These are phyloP conservation scores for Coreoperca whiteheadi DNA, from an alignment of 2,113 vertebrate genomes.

Conservation along the genomic window DNA sequence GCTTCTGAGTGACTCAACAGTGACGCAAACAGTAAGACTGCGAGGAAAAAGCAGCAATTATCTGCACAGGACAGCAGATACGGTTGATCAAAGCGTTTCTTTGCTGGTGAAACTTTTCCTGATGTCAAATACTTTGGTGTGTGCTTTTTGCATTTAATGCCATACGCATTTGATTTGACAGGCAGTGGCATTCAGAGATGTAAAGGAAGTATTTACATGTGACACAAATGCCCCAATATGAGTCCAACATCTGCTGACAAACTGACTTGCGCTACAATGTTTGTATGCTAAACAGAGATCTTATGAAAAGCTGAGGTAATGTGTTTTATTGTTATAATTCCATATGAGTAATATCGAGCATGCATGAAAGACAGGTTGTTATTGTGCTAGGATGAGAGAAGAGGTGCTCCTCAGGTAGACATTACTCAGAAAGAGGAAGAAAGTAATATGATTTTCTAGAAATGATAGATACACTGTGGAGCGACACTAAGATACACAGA, in stretches of 20 bases:
- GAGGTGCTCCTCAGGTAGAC: conserved; percentile 44
- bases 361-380: conserved; percentile 43
- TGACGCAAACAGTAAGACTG: conserved; percentile 32
- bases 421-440: conserved; percentile 43
- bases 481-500: not conserved
- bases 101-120: conserved; percentile 17
- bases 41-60: conserved; percentile 21
- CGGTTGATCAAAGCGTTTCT: conserved; percentile 33
- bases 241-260: conserved; percentile 34
- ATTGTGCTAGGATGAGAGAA: conserved; percentile 20
- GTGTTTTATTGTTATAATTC: conserved; percentile 48
- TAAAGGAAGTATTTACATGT: conserved; percentile 18
- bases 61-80: conserved; percentile 4
- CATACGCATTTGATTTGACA: no score
- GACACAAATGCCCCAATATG: conserved; percentile 17
- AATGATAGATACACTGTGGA: not conserved
- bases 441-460: conserved; percentile 28
- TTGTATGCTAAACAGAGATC: conserved; percentile 66
- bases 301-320: conserved; percentile 59
- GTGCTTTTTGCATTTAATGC: not conserved
- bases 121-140: conserved; percentile 12
- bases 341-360: conserved; percentile 3
- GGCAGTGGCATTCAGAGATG: conserved; percentile 7
- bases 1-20: not conserved
- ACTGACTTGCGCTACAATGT: conserved; percentile 45